phyloP scores from a whole-genome alignment of 2,888 invertebrate genomes.

The Caenorhabditis drosophilae region DNA sequence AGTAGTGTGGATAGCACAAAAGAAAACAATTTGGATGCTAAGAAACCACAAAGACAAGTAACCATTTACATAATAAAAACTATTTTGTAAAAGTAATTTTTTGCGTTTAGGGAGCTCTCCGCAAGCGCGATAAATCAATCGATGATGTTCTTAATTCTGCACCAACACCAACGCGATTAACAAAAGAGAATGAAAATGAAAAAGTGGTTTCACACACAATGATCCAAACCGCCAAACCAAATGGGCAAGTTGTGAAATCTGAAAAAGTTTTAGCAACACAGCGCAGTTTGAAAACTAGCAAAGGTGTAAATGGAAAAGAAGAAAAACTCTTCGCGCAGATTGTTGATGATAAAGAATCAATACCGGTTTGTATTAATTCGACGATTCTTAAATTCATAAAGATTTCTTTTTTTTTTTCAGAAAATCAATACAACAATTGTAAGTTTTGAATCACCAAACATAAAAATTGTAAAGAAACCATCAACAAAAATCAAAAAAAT shows the following conservation, averaged over 20 bases:
- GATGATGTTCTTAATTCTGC: constrained; percentile 31
- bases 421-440: constrained; percentile 23
- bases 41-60: constrained; percentile 38
- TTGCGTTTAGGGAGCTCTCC: constrained; percentile 32
- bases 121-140: constrained; percentile 31
- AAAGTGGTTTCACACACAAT: constrained; percentile 17
- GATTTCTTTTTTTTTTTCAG: constrained; percentile 16
- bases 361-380: constrained; percentile 15
- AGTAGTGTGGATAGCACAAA: constrained; percentile 28
- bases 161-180: constrained; percentile 19
- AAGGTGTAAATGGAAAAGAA: neutral
- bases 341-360: constrained; percentile 15
- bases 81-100: neutral
- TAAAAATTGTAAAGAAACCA: neutral
- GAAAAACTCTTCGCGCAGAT: constrained; percentile 12
- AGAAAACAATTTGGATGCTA: constrained; percentile 21
- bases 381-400: neutral
- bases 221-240: constrained; percentile 17
- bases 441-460: constrained; percentile 14
- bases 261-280: constrained; percentile 26
- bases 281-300: constrained; percentile 7
- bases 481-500: constrained; percentile 22
- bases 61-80: neutral
- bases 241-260: constrained; percentile 25
- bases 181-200: constrained; percentile 12